Percentiles rank a stretch among this genome's conserved stretches.
phyloP scores from a whole-genome alignment of 2,888 invertebrate genomes.

The Bombyx huttoni region DNA sequence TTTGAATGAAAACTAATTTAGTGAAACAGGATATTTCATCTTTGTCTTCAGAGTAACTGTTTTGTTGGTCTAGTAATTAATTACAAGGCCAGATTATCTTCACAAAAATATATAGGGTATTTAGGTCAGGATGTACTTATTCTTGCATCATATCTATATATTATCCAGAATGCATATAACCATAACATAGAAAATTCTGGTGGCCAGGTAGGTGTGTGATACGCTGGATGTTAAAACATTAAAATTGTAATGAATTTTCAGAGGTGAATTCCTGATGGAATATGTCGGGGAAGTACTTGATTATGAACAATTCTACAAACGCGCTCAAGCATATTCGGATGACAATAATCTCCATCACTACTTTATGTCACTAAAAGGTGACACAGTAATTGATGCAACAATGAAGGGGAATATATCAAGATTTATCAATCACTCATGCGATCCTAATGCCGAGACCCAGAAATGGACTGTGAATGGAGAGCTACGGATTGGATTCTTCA shows the following conservation, averaged over 20 bases:
- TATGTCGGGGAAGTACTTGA: slow-evolving; percentile 98
- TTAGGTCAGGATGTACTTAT: too few species aligned
- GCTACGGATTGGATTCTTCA: slow-evolving; percentile 96
- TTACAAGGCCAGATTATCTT: too few species aligned
- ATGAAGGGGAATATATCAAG: slow-evolving; percentile 95
- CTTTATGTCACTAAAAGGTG: slow-evolving; percentile 96
- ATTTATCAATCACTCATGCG: slow-evolving; percentile 99
- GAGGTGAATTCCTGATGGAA: slow-evolving; percentile 96
- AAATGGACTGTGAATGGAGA: slow-evolving; percentile 97
- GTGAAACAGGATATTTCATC: too few species aligned
- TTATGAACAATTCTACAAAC: slow-evolving; percentile 88
- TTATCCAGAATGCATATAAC: too few species aligned
- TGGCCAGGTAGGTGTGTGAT: too few species aligned
- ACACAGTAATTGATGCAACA: slow-evolving; percentile 93
- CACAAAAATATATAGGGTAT: too few species aligned
- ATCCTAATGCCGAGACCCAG: slow-evolving; percentile 98
- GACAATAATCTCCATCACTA: slow-evolving; percentile 95
- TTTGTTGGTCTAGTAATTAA: too few species aligned
- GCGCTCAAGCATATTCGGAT: slow-evolving; percentile 90
- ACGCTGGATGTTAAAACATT: too few species aligned
- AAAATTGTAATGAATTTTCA: slow-evolving; percentile 35
- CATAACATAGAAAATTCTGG: too few species aligned
- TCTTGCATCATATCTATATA: too few species aligned
- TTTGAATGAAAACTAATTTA: too few species aligned
- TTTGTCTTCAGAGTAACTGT: too few species aligned